Evolutionary conservation across 2,113 vertebrate genomes (phyloP).

Genomic region (Rhinoderma darwinii): DNA sequence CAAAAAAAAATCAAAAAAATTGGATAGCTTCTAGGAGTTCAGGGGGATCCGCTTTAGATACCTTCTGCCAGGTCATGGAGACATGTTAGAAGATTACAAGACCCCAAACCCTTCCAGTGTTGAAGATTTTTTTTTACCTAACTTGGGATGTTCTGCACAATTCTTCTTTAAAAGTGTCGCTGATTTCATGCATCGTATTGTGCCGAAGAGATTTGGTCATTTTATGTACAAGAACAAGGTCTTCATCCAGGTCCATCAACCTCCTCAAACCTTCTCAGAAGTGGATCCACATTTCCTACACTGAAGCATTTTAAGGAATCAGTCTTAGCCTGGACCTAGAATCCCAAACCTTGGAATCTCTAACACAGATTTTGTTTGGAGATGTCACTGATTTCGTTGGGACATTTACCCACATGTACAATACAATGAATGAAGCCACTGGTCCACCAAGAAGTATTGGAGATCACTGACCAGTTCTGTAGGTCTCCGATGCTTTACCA

Average conservation of each 20-base stretch:
- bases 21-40: neutral
- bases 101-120: neutral
- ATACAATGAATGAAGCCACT: neutral
- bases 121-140: too few species aligned
- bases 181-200: neutral
- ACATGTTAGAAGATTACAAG: neutral
- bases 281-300: neutral
- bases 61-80: neutral
- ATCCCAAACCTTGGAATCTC: too few species aligned
- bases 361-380: neutral
- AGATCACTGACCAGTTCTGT: too few species aligned
- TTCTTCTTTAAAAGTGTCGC: neutral
- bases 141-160: neutral
- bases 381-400: neutral
- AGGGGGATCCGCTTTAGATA: neutral
- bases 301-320: neutral
- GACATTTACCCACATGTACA: neutral
- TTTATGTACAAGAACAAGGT: too few species aligned
- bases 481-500: too few species aligned
- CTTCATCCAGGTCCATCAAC: neutral
- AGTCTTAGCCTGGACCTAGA: neutral
- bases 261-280: too few species aligned
- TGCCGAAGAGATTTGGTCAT: too few species aligned
- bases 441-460: too few species aligned
- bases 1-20: neutral